Evolutionary conservation across 1,140 invertebrate species (phyloP).

Genomic region (Mamestra configurata): DNA sequence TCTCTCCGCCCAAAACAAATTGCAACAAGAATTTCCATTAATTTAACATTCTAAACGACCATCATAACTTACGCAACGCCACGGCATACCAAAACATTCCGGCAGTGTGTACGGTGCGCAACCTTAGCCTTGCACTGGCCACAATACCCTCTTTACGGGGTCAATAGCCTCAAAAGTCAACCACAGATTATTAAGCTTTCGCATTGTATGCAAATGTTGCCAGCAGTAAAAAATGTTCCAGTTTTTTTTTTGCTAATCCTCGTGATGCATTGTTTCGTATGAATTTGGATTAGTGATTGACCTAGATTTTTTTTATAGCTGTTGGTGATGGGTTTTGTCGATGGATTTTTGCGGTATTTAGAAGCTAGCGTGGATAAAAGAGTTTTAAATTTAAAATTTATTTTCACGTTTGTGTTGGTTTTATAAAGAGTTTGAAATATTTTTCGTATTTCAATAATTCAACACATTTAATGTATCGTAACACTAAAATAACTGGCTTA

Average conservation of each 20-base stretch:
- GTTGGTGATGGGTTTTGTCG: conserved; percentile 14
- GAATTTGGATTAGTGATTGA: conserved; percentile 29
- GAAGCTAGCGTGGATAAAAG: too few relatives aligned
- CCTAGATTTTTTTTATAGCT: conserved; percentile 27
- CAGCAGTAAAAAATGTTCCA: conserved; percentile 45
- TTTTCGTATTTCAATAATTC: too few relatives aligned
- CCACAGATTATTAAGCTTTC: conserved; percentile 47
- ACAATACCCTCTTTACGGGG: conserved; percentile 44
- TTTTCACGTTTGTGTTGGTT: too few relatives aligned
- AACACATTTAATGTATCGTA: too few relatives aligned
- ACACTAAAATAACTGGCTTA: too few relatives aligned
- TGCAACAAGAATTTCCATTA: neutral
- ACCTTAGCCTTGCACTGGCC: conserved; percentile 56
- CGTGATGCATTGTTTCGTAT: conserved; percentile 44
- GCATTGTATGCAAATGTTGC: conserved; percentile 66
- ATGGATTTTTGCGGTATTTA: neutral
- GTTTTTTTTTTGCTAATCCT: conserved; percentile 39
- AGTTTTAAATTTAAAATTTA: neutral
- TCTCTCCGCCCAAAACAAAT: too few relatives aligned
- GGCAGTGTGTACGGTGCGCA: conserved; percentile 2
- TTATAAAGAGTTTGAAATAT: too few relatives aligned
- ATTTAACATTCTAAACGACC: neutral
- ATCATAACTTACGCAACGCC: conserved; percentile 5
- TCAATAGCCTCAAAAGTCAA: conserved; percentile 54
- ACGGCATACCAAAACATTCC: conserved; percentile 10